phyloP scores from a whole-genome alignment of 1,140 invertebrate species.

The Diploscapter pachys region DNA sequence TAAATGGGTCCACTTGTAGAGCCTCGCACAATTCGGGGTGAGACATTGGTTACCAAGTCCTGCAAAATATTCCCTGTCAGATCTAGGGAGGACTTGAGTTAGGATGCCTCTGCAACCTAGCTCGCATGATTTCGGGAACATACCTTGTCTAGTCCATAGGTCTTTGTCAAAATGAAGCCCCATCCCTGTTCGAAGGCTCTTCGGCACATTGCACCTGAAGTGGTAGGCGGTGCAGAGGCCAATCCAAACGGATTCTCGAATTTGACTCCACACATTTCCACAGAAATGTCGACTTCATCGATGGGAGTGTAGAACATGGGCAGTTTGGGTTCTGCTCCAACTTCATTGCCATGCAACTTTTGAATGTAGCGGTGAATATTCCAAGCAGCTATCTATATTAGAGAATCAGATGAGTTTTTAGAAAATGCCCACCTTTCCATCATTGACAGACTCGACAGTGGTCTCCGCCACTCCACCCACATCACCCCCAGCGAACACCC shows the following conservation, averaged over 20 bases:
- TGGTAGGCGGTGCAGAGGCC: constrained; percentile 92
- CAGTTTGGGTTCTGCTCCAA: constrained; percentile 70
- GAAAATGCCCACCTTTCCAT: constrained; percentile 71
- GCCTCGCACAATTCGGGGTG: constrained; percentile 88
- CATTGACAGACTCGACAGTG: constrained; percentile 95
- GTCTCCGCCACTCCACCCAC: constrained; percentile 87
- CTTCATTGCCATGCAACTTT: constrained; percentile 66
- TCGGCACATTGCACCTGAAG: constrained; percentile 84
- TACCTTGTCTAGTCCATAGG: constrained; percentile 82
- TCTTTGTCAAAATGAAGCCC: constrained; percentile 94
- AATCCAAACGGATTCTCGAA: constrained; percentile 96
- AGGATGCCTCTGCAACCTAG: too few relatives aligned
- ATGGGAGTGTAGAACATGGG: constrained; percentile 89
- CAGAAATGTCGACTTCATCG: constrained; percentile 82
- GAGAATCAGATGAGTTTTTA: not conserved
- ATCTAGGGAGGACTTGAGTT: too few relatives aligned
- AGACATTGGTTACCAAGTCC: constrained; percentile 90
- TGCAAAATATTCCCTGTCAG: too few relatives aligned
- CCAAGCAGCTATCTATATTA: constrained; percentile 73
- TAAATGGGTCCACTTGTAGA: constrained; percentile 83
- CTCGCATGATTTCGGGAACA: too few relatives aligned
- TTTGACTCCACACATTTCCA: constrained; percentile 84
- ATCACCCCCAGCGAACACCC: constrained; percentile 90
- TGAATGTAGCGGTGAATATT: constrained; percentile 86
- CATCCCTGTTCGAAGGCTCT: constrained; percentile 87